Conservation (phyloP, 2,888 invertebrate genomes). For the Hyppa rectilinea region DNA sequence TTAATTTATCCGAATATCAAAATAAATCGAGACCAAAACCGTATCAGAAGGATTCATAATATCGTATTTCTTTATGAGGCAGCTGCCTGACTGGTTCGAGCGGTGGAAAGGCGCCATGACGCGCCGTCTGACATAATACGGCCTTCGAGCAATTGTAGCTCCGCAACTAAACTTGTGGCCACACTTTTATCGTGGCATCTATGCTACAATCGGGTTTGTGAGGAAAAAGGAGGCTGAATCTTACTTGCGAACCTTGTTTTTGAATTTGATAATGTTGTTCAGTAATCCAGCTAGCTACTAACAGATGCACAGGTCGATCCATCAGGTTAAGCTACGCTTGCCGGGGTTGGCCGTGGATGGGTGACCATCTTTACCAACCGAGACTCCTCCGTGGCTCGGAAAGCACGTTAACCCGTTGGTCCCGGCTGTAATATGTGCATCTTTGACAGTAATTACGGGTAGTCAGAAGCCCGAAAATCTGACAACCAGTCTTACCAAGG, state of each 20-base stretch:
- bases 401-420: no score
- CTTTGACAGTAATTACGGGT: no score
- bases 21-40: conserved; percentile 37
- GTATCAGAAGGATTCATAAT: conserved; percentile 48
- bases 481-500: no score
- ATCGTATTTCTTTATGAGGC: conserved; percentile 52
- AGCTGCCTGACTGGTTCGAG: conserved; percentile 72
- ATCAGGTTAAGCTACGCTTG: no score
- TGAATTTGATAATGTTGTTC: conserved; percentile 21
- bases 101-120: conserved; percentile 73
- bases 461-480: no score
- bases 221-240: conserved; percentile 17
- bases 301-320: no score
- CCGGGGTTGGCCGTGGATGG: no score
- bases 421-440: no score
- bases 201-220: conserved; percentile 16
- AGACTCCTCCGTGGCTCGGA: no score
- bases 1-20: conserved; percentile 1
- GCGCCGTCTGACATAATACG: conserved; percentile 75
- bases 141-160: conserved; percentile 68
- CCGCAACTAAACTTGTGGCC: conserved; percentile 42
- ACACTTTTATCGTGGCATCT: conserved; percentile 48
- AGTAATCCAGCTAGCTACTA: not conserved
- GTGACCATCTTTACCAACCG: no score
- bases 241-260: conserved; percentile 1